These are phyloP conservation scores for Leptatherina wallacei DNA, from an alignment of 2,797 vertebrate genomes.

Conservation along the genomic window DNA sequence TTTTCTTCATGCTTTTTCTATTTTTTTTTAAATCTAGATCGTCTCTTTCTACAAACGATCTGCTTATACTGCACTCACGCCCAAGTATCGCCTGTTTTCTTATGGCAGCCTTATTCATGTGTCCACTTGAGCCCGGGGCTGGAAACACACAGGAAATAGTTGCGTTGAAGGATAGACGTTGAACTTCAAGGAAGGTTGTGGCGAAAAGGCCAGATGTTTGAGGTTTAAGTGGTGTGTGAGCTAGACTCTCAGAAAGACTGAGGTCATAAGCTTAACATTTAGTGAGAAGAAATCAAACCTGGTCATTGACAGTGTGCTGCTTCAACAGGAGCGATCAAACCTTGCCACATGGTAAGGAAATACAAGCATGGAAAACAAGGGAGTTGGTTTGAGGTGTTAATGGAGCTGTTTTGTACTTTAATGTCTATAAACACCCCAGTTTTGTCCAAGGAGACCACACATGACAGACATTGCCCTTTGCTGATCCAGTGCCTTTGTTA, in stretches of 20 bases:
- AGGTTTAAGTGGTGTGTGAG: slow-evolving; percentile 42
- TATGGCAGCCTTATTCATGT: slow-evolving; percentile 60
- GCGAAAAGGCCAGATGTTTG: slow-evolving; percentile 61
- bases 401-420: slow-evolving; percentile 30
- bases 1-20: slow-evolving; percentile 26
- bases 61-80: slow-evolving; percentile 23
- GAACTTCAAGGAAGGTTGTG: slow-evolving; percentile 50
- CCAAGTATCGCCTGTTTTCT: slow-evolving; percentile 49
- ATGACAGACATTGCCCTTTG: slow-evolving; percentile 54
- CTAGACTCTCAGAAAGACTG: slow-evolving; percentile 43
- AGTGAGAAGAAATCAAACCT: slow-evolving; percentile 22
- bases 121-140: slow-evolving; percentile 53
- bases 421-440: slow-evolving; percentile 37
- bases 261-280: slow-evolving; percentile 52
- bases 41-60: slow-evolving; percentile 38
- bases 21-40: slow-evolving; percentile 28
- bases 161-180: slow-evolving; percentile 57
- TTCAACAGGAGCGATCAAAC: slow-evolving; percentile 27
- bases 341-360: slow-evolving; percentile 14
- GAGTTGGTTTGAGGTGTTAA: slow-evolving; percentile 30
- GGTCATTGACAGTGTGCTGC: slow-evolving; percentile 17
- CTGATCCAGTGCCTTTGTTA: slow-evolving; percentile 66
- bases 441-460: slow-evolving; percentile 68
- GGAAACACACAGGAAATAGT: slow-evolving; percentile 70
- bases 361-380: neutral